A percentile compares a stretch with the other conserved stretches of the same genome.
Evolutionary conservation across 1,140 invertebrate species (phyloP).

Genomic region (Popillia japonica): DNA sequence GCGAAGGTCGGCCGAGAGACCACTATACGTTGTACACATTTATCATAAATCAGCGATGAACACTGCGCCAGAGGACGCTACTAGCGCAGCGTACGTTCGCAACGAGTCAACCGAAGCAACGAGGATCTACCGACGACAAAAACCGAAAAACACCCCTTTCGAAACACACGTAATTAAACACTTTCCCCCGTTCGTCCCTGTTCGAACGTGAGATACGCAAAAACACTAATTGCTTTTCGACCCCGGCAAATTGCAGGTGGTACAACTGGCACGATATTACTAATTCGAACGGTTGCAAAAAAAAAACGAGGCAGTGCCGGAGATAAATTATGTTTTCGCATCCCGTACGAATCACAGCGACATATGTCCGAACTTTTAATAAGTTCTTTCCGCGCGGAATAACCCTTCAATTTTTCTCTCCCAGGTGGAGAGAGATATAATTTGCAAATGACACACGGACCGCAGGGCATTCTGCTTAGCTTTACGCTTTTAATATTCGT

Average conservation of each 20-base stretch:
- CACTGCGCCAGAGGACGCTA: conserved; percentile 38
- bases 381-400: conserved; percentile 22
- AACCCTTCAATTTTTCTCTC: conserved; percentile 21
- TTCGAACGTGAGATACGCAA: conserved; percentile 55
- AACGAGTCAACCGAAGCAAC: background rate
- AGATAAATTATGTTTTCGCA: conserved; percentile 38
- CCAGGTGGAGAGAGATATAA: background rate
- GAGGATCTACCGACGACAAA: background rate
- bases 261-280: conserved; percentile 57
- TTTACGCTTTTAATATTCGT: no score
- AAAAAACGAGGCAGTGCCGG: conserved; percentile 41
- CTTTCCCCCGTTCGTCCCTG: conserved; percentile 38
- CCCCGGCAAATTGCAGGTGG: conserved; percentile 58
- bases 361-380: conserved; percentile 24
- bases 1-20: background rate
- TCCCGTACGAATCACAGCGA: conserved; percentile 5
- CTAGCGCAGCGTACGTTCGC: conserved; percentile 15
- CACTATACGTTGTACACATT: conserved; percentile 44
- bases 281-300: conserved; percentile 50
- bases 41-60: conserved; percentile 55
- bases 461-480: background rate
- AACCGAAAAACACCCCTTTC: conserved; percentile 34
- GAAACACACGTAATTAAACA: conserved; percentile 55
- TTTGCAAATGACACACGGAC: background rate
- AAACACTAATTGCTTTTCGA: conserved; percentile 58